A percentile compares a stretch with the other conserved stretches of the same genome.
Evolutionary conservation across 2,888 invertebrate genomes (phyloP).

Genomic region (Tipula vernalis): DNA sequence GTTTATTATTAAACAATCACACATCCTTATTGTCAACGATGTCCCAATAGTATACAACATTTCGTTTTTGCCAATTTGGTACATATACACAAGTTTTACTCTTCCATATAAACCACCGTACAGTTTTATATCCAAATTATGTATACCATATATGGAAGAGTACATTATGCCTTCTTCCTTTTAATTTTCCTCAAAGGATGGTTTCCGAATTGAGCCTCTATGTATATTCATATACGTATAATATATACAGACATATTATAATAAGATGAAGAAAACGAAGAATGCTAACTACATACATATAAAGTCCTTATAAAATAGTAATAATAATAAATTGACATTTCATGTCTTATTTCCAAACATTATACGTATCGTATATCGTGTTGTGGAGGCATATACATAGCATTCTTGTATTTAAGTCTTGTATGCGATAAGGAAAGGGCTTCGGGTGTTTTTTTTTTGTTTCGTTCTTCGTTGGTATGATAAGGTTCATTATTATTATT

Average conservation of each 20-base stretch:
- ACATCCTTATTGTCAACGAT: not conserved
- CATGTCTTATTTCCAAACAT: not conserved
- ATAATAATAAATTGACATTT: conserved; percentile 4
- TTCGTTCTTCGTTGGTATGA: not conserved
- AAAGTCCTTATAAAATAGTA: conserved; percentile 4
- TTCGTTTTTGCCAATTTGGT: not conserved
- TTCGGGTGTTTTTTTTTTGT: not conserved
- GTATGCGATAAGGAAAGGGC: not conserved
- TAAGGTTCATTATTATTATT: conserved; percentile 4
- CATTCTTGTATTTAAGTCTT: not conserved
- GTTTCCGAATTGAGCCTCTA: not conserved
- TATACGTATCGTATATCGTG: not conserved
- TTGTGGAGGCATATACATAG: not conserved
- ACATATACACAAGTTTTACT: not conserved
- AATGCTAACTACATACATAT: not conserved
- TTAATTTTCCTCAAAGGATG: conserved; percentile 4
- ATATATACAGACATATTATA: not conserved
- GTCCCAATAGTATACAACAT: not conserved
- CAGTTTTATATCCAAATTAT: not conserved
- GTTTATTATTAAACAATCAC: conserved; percentile 4
- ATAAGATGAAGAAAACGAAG: not conserved
- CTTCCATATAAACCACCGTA: not conserved
- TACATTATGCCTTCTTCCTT: not conserved
- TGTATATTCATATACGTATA: not conserved
- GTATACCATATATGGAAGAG: too few species aligned